phyloP scores from a whole-genome alignment of 2,888 invertebrate species.

The Tanypteryx hageni region DNA sequence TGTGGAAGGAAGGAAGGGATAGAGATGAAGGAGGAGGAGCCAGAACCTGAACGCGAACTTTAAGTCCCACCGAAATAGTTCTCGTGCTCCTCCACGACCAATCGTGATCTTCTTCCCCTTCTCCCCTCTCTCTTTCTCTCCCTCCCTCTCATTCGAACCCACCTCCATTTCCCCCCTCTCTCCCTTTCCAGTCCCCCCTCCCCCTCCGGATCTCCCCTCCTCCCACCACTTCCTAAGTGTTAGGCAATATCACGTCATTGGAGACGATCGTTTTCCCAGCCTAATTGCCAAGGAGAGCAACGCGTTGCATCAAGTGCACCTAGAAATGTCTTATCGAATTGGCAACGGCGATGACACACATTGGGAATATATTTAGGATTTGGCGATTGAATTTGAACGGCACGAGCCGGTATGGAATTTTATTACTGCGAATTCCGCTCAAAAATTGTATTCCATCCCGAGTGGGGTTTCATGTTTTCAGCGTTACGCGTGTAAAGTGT shows the following conservation, averaged over 20 bases:
- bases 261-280: conserved; percentile 24
- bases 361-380: neutral
- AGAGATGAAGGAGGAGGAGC: neutral
- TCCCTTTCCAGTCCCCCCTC: neutral
- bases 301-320: neutral
- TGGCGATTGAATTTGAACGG: neutral
- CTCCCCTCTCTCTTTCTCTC: neutral
- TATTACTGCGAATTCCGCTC: neutral
- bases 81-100: neutral
- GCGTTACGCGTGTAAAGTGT: too few relatives aligned
- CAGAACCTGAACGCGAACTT: conserved; percentile 28
- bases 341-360: neutral
- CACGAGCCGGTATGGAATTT: neutral
- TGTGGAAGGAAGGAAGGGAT: neutral
- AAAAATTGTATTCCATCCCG: too few relatives aligned
- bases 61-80: conserved; percentile 38
- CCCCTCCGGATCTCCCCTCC: neutral
- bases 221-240: neutral
- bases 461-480: too few relatives aligned
- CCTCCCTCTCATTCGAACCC: neutral
- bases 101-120: neutral
- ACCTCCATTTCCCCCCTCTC: neutral
- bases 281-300: neutral
- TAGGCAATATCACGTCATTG: conserved; percentile 52
- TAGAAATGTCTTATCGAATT: neutral